phyloP scores from a whole-genome alignment of 2,888 invertebrate genomes.

The Emmelina monodactyla region DNA sequence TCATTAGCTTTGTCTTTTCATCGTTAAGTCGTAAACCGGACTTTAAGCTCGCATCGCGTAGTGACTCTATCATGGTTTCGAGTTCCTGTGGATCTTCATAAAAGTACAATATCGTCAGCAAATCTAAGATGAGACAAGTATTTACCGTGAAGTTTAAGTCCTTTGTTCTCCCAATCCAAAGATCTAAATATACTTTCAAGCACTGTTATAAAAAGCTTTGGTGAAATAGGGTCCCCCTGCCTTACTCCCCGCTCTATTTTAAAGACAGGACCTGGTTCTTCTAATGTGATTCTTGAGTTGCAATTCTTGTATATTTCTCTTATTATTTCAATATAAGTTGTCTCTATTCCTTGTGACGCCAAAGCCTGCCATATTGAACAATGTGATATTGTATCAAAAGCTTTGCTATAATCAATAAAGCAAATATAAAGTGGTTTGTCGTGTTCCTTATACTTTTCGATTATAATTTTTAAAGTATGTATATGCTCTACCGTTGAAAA shows the following conservation, averaged over 20 bases:
- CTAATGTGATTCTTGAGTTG: neutral
- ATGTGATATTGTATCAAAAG: too few species aligned
- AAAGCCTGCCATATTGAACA: neutral
- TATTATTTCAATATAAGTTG: neutral
- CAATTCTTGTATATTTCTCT: neutral
- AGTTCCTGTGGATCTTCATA: slow-evolving; percentile 5
- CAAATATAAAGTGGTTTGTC: neutral
- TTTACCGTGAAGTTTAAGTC: too few species aligned
- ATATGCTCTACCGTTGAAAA: slow-evolving; percentile 4
- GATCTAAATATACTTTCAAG: too few species aligned
- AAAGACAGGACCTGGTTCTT: neutral
- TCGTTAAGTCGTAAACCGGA: slow-evolving; percentile 8
- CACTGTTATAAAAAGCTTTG: neutral
- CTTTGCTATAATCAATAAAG: too few species aligned
- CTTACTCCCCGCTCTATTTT: neutral
- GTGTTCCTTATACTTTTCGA: slow-evolving; percentile 2
- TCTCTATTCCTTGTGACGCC: neutral
- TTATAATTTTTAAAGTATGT: neutral
- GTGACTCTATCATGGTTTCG: slow-evolving; percentile 7
- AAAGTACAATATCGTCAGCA: slow-evolving; percentile 12
- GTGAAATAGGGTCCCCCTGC: neutral
- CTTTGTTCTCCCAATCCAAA: too few species aligned
- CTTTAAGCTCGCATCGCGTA: slow-evolving; percentile 5
- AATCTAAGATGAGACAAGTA: too few species aligned
- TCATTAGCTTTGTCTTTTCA: slow-evolving; percentile 8